Evolutionary conservation across 1,140 invertebrate genomes (phyloP), one percentile per base, ranked within the genome.

Genomic region (Caerostris darwini): DNA sequence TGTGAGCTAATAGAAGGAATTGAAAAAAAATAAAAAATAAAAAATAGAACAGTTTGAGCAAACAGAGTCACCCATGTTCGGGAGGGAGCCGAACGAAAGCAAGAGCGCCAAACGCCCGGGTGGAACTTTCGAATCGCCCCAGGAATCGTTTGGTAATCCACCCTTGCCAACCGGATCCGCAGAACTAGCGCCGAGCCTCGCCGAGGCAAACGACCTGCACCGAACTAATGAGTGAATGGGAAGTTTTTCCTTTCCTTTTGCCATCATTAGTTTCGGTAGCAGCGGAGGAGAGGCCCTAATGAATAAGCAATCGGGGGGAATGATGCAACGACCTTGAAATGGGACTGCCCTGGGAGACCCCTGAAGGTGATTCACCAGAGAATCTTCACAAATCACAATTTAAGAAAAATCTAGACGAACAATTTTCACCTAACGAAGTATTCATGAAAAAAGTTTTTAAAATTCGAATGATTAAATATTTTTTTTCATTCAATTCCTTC

Each of bases 91-190:
- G 4, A 58, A 87, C 19, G 19, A 81, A 81, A 34, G 57, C 58
- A 90, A 58, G 53, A 83, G 77, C 90, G 61, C 34, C 34, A 77
- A 92, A 92, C 90, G 90, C 77, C 90, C 90, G 71, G 90, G 77
- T 57, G 90, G 90, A 83, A 83, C 58, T 92, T 92, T 83, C 77
- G 71, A 53, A 92, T 92, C 90, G 90, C 90, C 90, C 77, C 81
- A 17, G 90, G 90, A 92, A 83, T 83, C 90, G 90, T 64, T 83
- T 92, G 77, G 56, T 81, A 12, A 90, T 90, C 90, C 90, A 92
- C 90, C 90, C 90, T 83, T 92, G 83, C 90, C 71, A 92, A 92
- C 90, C 90, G 90, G 90, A 92, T 92, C 90, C 90, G 34, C 61
- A 83, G 14, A 10, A 7, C 81, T 8, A 12, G 77, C 90, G 34